Conservation (phyloP, 2,888 invertebrate genomes). For the Parasteatoda lunata region DNA sequence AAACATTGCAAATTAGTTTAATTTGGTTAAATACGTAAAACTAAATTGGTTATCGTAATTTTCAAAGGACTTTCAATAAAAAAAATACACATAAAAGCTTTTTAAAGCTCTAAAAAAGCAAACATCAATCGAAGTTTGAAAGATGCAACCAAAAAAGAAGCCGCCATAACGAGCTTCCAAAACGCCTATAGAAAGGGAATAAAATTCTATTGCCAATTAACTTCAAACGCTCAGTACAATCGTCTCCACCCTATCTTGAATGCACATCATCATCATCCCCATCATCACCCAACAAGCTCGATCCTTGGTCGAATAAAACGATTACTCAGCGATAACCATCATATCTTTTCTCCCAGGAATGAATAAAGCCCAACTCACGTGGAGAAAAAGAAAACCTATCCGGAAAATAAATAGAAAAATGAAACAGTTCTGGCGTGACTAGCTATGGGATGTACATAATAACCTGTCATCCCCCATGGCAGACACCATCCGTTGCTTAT, state of each 20-base stretch:
- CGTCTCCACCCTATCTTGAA: neutral
- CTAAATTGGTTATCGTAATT: too few species aligned
- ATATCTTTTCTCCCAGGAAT: constrained; percentile 1
- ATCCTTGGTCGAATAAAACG: constrained; percentile 16
- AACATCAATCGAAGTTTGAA: too few species aligned
- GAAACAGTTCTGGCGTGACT: constrained; percentile 28
- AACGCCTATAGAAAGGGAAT: too few species aligned
- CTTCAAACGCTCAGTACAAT: too few species aligned
- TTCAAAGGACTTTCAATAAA: too few species aligned
- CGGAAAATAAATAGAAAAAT: neutral
- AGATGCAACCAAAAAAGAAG: too few species aligned
- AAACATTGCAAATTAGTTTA: too few species aligned
- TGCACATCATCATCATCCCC: neutral
- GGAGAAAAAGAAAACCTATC: neutral
- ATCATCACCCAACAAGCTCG: neutral
- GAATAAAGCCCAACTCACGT: constrained; percentile 29
- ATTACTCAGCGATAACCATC: constrained; percentile 52
- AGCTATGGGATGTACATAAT: neutral
- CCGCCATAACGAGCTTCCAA: too few species aligned
- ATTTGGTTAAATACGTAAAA: too few species aligned
- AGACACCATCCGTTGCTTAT: neutral
- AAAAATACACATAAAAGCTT: too few species aligned
- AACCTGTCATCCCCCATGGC: neutral
- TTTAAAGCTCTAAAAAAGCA: too few species aligned
- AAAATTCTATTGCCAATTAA: too few species aligned